Conservation (phyloP, 64 coral and sea anemone genomes). For the Pocillopora verrucosa region DNA sequence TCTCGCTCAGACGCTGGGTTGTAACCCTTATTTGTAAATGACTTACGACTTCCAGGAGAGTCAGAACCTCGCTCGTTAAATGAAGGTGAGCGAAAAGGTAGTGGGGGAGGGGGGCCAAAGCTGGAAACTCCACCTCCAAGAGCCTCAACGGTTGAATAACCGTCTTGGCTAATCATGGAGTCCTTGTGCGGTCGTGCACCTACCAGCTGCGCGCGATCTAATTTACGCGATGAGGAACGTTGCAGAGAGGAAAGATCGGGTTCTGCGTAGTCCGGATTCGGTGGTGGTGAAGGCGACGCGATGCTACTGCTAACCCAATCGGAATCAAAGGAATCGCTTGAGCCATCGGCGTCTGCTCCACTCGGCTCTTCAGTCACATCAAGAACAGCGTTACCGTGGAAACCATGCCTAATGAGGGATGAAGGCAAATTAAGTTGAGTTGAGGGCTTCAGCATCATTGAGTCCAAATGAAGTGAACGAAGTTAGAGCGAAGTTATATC, state of each 20-base stretch:
- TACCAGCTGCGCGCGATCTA: constrained; percentile 29
- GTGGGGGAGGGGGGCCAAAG: constrained; percentile 72
- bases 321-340: constrained; percentile 33
- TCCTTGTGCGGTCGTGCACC: constrained; percentile 49
- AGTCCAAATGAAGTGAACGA: not conserved
- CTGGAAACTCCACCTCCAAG: constrained; percentile 78
- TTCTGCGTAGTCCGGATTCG: not conserved
- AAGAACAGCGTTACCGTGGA: constrained; percentile 44
- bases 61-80: constrained; percentile 45
- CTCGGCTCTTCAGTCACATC: constrained; percentile 63
- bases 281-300: not conserved
- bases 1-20: constrained; percentile 3
- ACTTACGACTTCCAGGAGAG: constrained; percentile 13
- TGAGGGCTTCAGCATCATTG: not conserved
- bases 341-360: constrained; percentile 10
- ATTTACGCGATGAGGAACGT: not conserved
- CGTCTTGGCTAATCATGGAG: constrained; percentile 69
- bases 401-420: not conserved
- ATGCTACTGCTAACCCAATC: constrained; percentile 8
- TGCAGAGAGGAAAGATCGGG: not conserved
- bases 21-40: constrained; percentile 80
- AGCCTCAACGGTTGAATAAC: constrained; percentile 85
- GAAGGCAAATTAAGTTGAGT: not conserved
- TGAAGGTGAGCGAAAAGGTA: constrained; percentile 25
- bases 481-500: too few species aligned